These are phyloP conservation scores for Thyatira batis DNA, from an alignment of 2,888 invertebrate genomes.

Conservation along the genomic window DNA sequence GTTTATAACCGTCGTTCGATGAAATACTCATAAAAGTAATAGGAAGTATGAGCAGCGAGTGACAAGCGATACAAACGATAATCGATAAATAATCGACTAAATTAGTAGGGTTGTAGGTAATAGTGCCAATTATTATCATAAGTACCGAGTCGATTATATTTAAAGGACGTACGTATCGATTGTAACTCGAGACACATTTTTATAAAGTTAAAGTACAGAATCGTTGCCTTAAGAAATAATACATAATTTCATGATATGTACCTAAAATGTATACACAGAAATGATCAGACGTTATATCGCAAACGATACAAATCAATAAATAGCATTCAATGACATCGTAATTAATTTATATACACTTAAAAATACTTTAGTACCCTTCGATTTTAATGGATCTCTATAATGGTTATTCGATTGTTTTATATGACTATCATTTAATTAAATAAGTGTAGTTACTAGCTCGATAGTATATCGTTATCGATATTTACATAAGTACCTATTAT, in stretches of 20 bases:
- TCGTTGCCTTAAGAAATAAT: slow-evolving; percentile 62
- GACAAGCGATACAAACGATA: neutral
- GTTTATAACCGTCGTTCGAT: slow-evolving; percentile 68
- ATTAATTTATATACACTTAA: slow-evolving; percentile 75
- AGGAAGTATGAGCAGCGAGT: slow-evolving; percentile 7
- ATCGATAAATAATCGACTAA: neutral
- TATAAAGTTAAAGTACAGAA: slow-evolving; percentile 35
- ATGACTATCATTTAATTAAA: slow-evolving; percentile 64
- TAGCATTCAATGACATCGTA: slow-evolving; percentile 72
- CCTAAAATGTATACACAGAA: slow-evolving; percentile 73
- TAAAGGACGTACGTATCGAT: slow-evolving; percentile 12
- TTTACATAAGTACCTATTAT: slow-evolving; percentile 75
- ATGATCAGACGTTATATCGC: slow-evolving; percentile 64
- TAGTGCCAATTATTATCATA: too few relatives aligned
- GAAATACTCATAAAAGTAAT: slow-evolving; percentile 37
- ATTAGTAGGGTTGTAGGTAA: neutral
- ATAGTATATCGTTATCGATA: slow-evolving; percentile 60
- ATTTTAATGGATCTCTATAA: slow-evolving; percentile 74
- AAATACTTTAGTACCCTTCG: slow-evolving; percentile 79
- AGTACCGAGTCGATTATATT: neutral
- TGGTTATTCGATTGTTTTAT: slow-evolving; percentile 71
- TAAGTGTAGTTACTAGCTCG: slow-evolving; percentile 57
- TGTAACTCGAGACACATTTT: slow-evolving; percentile 30
- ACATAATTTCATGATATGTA: slow-evolving; percentile 78
- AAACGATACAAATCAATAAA: slow-evolving; percentile 77